A percentile compares a stretch with the other conserved stretches of the same genome.
These are phyloP conservation scores for Amblyraja radiata DNA, from an alignment of 2,797 vertebrate species.

Conservation along the genomic window DNA sequence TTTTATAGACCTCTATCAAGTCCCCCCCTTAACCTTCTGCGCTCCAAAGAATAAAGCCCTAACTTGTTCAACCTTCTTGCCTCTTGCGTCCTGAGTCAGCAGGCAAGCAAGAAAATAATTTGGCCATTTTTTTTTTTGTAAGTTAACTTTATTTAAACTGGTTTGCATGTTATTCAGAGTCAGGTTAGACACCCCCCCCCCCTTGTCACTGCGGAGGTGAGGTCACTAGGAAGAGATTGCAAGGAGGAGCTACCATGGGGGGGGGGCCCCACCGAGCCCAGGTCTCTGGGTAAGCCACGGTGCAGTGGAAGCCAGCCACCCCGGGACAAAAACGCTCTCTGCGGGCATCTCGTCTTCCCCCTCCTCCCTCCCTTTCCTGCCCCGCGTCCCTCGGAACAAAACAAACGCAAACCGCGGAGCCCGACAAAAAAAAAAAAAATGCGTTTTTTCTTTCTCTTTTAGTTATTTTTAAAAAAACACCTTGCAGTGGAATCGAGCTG, in stretches of 20 bases:
- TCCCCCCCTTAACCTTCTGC: too few species aligned
- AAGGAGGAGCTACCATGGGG: neutral
- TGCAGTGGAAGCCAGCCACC: neutral
- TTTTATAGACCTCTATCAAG: too few species aligned
- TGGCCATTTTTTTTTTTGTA: neutral
- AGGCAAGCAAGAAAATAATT: too few species aligned
- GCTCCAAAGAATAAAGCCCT: too few species aligned
- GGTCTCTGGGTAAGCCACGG: neutral
- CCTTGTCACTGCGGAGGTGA: neutral
- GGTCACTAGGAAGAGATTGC: neutral
- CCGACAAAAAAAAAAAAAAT: too few species aligned
- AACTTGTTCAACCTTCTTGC: too few species aligned
- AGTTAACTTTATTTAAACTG: slow-evolving; percentile 33
- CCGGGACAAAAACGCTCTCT: neutral
- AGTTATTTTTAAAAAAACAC: neutral
- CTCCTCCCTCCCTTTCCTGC: neutral
- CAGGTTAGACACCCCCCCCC: neutral
- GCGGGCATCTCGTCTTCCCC: neutral
- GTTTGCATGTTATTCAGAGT: slow-evolving; percentile 18
- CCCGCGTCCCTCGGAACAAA: neutral
- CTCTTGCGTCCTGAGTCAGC: too few species aligned
- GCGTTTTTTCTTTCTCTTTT: neutral
- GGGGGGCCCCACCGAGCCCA: neutral
- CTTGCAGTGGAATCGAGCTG: neutral
- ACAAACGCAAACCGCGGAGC: neutral